Percentiles rank a stretch among this genome's conserved stretches.
phyloP scores from a whole-genome alignment of 2,113 vertebrate species.

The Prochilodus magdalenae region DNA sequence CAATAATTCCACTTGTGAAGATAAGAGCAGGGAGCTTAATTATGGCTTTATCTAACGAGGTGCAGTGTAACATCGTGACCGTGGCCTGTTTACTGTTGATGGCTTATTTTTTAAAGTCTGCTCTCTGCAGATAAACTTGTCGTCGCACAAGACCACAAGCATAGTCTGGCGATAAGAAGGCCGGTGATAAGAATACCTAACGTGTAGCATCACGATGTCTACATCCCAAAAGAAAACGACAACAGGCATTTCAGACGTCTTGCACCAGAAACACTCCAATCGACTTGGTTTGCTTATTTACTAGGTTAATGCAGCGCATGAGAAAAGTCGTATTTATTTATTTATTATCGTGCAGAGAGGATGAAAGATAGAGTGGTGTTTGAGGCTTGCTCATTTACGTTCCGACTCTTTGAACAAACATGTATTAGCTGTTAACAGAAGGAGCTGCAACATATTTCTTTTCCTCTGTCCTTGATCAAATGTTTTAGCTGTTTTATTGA shows the following conservation, averaged over 20 bases:
- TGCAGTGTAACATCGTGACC: conserved; percentile 62
- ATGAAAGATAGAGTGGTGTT: conserved; percentile 26
- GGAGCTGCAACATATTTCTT: background rate
- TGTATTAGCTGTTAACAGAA: conserved; percentile 1
- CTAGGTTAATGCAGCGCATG: background rate
- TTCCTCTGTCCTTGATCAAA: background rate
- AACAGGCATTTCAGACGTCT: background rate
- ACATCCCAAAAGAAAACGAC: background rate
- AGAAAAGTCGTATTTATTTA: background rate
- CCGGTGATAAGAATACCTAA: conserved; percentile 68
- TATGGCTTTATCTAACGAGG: conserved; percentile 70
- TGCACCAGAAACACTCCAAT: background rate
- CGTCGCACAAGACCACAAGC: conserved; percentile 63
- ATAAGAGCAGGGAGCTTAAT: conserved; percentile 69
- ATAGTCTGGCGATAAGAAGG: conserved; percentile 68
- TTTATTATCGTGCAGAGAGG: background rate
- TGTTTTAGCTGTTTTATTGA: background rate
- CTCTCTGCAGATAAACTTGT: conserved; percentile 77
- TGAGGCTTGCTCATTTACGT: conserved; percentile 4
- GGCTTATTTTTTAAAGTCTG: conserved; percentile 64
- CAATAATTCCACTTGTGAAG: conserved; percentile 51
- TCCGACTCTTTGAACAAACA: background rate
- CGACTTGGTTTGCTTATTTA: conserved; percentile 13
- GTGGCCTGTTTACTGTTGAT: conserved; percentile 67
- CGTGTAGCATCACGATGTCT: conserved; percentile 43